Conservation (phyloP, 2,888 invertebrate genomes). For the Cataglyphis rosenhaueri region DNA sequence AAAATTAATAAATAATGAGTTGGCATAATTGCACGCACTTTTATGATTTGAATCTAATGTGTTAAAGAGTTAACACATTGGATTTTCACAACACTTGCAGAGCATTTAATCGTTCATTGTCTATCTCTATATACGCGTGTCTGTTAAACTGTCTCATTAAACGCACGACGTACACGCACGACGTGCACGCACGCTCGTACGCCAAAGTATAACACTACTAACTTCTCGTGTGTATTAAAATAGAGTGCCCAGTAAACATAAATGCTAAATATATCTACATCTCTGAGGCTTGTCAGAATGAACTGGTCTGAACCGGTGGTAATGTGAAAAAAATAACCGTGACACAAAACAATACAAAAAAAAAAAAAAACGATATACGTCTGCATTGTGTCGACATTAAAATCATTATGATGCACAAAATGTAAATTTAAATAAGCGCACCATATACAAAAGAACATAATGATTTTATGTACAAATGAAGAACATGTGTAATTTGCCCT, state of each 20-base stretch:
- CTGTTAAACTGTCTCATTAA: conserved; percentile 49
- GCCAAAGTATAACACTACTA: conserved; percentile 58
- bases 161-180: too few relatives aligned
- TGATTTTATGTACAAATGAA: not conserved
- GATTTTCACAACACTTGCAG: conserved; percentile 12
- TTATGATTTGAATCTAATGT: not conserved
- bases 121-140: conserved; percentile 25
- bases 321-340: conserved; percentile 45
- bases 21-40: not conserved
- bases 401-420: not conserved
- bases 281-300: conserved; percentile 60
- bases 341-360: conserved; percentile 27
- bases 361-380: not conserved
- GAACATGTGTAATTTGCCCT: conserved; percentile 12
- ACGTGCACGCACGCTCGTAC: conserved; percentile 29
- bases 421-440: not conserved
- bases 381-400: not conserved
- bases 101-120: conserved; percentile 23
- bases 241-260: conserved; percentile 72
- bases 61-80: not conserved
- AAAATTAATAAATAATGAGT: not conserved
- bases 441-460: not conserved
- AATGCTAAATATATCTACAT: conserved; percentile 73
- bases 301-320: conserved; percentile 63
- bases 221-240: conserved; percentile 67